Percentiles rank a stretch among this genome's conserved stretches.
phyloP scores from a whole-genome alignment of 2,113 vertebrate genomes.

The Pseudorectes ferrugineus region DNA sequence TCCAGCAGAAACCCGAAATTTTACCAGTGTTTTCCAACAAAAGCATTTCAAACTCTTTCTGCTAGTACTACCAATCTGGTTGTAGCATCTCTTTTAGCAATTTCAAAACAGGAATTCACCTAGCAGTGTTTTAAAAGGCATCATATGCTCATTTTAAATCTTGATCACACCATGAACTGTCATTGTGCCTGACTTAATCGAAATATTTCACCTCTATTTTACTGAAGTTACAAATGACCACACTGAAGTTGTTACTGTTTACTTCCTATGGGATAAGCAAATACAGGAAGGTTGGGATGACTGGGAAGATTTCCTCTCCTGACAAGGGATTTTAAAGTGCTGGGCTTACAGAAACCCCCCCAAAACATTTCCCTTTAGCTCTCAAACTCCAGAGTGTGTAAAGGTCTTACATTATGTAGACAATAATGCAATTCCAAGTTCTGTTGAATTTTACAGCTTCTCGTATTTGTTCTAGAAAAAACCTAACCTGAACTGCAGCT shows the following conservation, averaged over 20 bases:
- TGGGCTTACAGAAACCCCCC: background rate
- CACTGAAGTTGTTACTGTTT: background rate
- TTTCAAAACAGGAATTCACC: background rate
- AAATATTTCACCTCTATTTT: background rate
- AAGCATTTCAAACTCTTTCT: background rate
- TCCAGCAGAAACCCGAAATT: background rate
- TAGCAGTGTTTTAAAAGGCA: background rate
- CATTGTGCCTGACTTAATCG: background rate
- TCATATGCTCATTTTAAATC: background rate
- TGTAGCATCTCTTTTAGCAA: background rate
- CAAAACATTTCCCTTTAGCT: background rate
- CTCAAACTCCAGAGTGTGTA: background rate
- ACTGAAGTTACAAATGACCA: background rate
- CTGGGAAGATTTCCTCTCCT: background rate
- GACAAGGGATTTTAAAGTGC: background rate
- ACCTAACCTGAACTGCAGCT: background rate
- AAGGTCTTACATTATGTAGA: fast-evolving
- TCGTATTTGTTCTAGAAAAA: background rate
- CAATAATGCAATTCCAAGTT: background rate
- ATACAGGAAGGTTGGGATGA: background rate
- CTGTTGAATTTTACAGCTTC: background rate
- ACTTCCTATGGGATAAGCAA: background rate
- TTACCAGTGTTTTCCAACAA: background rate
- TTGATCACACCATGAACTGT: background rate
- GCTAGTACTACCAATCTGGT: background rate